These are phyloP conservation scores for Aplidium turbinatum DNA, from an alignment of 23 tunicate species.

Conservation along the genomic window DNA sequence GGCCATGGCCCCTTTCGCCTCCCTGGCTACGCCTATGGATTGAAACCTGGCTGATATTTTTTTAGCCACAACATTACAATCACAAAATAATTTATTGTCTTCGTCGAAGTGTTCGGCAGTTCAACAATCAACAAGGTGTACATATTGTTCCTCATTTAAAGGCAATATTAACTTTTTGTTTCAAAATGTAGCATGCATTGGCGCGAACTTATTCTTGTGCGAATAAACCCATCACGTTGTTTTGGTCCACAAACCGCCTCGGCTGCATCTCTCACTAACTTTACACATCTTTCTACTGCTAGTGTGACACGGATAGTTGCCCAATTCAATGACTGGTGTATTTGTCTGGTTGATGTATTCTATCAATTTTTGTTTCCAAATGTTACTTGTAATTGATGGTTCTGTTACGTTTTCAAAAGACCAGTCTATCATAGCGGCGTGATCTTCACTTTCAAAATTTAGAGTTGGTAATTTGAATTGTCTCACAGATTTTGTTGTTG, in stretches of 20 bases:
- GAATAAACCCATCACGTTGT: conserved; percentile 7
- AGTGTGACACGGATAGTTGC: conserved; percentile 13
- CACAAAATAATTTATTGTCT: too few species aligned
- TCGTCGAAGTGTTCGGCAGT: too few species aligned
- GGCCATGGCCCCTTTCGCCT: too few species aligned
- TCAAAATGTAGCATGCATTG: conserved; percentile 2
- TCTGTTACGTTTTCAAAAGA: conserved; percentile 5
- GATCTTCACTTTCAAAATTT: conserved; percentile 6
- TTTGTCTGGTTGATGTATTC: background rate
- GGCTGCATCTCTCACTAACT: conserved; percentile 21
- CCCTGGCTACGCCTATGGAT: too few species aligned
- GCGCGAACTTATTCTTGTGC: background rate
- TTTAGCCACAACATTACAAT: too few species aligned
- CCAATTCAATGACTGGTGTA: conserved; percentile 7
- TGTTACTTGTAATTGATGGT: background rate
- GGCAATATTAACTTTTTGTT: conserved; percentile 14
- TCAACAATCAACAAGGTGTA: too few species aligned
- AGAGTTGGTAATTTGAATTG: conserved; percentile 11
- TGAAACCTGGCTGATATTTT: too few species aligned
- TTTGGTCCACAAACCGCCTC: background rate
- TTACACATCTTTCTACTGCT: conserved; percentile 7
- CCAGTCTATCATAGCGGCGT: conserved; percentile 14
- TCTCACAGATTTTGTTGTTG: conserved; percentile 7
- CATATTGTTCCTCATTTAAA: background rate
- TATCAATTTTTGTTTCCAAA: conserved; percentile 2